Evolutionary conservation across 2,888 invertebrate species (phyloP).

Genomic region (Hirtodrosophila alboralis): DNA sequence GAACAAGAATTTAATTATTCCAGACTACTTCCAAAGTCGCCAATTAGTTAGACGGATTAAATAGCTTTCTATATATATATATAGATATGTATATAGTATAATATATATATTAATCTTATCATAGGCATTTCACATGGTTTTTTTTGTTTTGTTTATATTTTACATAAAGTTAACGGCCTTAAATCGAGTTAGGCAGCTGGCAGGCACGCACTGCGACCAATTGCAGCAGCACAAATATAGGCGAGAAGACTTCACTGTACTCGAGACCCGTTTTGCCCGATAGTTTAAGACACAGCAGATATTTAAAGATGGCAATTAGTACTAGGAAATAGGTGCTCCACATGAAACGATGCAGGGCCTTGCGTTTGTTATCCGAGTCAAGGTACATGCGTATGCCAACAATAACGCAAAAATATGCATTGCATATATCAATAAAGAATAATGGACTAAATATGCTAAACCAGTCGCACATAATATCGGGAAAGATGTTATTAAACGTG

Average conservation of each 20-base stretch:
- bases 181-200: constrained; percentile 87
- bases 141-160: too few relatives aligned
- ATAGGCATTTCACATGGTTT: constrained; percentile 14
- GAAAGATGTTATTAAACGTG: constrained; percentile 77
- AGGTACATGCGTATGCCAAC: constrained; percentile 96
- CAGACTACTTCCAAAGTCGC: too few relatives aligned
- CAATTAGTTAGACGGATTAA: too few relatives aligned
- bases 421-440: constrained; percentile 95
- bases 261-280: constrained; percentile 92
- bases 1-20: too few relatives aligned
- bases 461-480: constrained; percentile 88
- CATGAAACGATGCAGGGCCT: constrained; percentile 91
- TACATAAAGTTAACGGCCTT: constrained; percentile 12
- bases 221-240: constrained; percentile 94
- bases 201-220: constrained; percentile 96
- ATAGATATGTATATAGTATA: constrained; percentile 28
- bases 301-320: constrained; percentile 94
- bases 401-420: constrained; percentile 97
- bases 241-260: constrained; percentile 96
- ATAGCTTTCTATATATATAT: too few relatives aligned
- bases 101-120: constrained; percentile 28
- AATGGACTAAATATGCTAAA: constrained; percentile 95
- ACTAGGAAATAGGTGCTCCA: constrained; percentile 94
- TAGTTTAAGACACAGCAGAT: constrained; percentile 94
- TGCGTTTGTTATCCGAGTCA: constrained; percentile 89